Percentiles rank a stretch among this genome's conserved stretches.
phyloP scores from a whole-genome alignment of 2,113 vertebrate genomes.

The Aythya baeri region DNA sequence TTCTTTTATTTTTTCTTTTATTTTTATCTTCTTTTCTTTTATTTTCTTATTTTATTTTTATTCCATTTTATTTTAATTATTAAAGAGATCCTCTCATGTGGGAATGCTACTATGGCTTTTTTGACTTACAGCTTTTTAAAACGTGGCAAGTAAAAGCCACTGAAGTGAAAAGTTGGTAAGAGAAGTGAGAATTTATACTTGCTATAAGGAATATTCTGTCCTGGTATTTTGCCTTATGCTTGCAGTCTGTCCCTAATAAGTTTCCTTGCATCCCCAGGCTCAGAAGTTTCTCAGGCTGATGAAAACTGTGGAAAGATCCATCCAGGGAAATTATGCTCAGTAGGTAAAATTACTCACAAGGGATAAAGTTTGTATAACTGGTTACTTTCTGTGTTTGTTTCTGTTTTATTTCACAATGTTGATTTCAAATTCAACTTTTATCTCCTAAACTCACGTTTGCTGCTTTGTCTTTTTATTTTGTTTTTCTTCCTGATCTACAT shows the following conservation, averaged over 20 bases:
- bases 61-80: not conserved
- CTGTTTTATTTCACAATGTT: not conserved
- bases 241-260: accelerated
- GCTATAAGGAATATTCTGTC: not conserved
- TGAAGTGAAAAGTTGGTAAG: not conserved
- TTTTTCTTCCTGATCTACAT: not conserved
- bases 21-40: not conserved
- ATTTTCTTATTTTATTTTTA: not conserved
- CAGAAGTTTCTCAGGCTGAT: not conserved
- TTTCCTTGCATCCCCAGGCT: not conserved
- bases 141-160: not conserved
- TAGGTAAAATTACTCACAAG: not conserved
- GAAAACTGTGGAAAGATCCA: not conserved
- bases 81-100: not conserved
- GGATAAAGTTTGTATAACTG: not conserved
- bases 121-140: not conserved
- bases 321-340: not conserved
- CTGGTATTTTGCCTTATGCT: not conserved
- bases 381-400: not conserved
- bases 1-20: not conserved
- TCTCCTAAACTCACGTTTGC: not conserved
- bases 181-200: not conserved
- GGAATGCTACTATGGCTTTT: not conserved
- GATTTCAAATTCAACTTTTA: not conserved
- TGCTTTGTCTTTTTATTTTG: not conserved